phyloP scores from a whole-genome alignment of 2,113 vertebrate species.

The Aleadryas rufinucha region DNA sequence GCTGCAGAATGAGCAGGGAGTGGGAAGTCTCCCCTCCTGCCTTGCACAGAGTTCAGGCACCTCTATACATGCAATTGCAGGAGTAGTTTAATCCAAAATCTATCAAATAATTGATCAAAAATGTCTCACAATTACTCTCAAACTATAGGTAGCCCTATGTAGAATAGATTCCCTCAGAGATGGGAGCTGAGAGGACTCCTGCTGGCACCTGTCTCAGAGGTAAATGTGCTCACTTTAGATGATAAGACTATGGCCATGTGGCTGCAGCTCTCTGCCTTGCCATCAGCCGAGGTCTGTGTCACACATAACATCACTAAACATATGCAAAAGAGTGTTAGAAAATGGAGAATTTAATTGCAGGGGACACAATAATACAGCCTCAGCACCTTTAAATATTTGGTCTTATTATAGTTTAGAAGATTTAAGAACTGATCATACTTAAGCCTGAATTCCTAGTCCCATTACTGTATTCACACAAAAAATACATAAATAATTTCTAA shows the following conservation, averaged over 20 bases:
- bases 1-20: neutral
- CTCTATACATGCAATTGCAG: neutral
- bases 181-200: neutral
- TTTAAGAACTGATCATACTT: neutral
- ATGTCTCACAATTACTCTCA: neutral
- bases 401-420: neutral
- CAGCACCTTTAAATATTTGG: neutral
- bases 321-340: neutral
- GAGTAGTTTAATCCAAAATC: neutral
- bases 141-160: neutral
- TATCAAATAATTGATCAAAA: neutral
- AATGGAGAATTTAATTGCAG: neutral
- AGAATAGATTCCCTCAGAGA: neutral
- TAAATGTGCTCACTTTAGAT: accelerated
- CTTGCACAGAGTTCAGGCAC: neutral
- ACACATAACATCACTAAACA: neutral
- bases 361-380: neutral
- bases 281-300: neutral
- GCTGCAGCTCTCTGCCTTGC: neutral
- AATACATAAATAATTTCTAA: neutral
- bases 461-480: neutral
- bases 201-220: neutral
- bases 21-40: neutral
- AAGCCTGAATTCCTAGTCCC: neutral
- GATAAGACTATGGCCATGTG: accelerated